These are phyloP conservation scores for Microcebus ravelobensis DNA, from an alignment of 2,113 vertebrate genomes.

Conservation along the genomic window DNA sequence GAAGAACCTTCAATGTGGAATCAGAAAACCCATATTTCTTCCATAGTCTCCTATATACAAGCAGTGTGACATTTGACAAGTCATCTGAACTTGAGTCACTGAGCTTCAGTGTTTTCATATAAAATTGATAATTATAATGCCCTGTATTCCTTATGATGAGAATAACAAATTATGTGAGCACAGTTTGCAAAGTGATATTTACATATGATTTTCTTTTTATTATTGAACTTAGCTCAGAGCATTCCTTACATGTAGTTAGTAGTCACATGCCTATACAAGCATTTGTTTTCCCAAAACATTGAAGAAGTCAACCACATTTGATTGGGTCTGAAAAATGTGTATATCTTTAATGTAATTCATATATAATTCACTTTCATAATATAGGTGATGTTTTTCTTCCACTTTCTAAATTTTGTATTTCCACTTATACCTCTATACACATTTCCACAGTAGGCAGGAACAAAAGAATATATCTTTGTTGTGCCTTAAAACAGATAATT, in stretches of 20 bases:
- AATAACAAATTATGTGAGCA: background rate
- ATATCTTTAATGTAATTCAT: background rate
- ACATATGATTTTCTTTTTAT: background rate
- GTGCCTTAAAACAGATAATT: conserved; percentile 73
- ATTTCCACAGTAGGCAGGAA: conserved; percentile 50
- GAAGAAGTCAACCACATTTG: background rate
- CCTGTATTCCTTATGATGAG: background rate
- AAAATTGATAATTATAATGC: background rate
- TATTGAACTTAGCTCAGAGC: background rate
- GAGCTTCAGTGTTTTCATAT: background rate
- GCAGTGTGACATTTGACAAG: background rate
- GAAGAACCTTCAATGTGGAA: background rate
- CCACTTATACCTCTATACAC: conserved; percentile 26
- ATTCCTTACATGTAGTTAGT: background rate
- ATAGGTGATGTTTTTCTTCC: conserved; percentile 27
- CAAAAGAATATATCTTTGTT: conserved; percentile 70
- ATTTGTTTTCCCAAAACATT: background rate
- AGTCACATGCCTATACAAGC: background rate
- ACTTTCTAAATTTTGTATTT: conserved; percentile 47
- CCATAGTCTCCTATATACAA: background rate
- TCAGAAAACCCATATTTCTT: background rate
- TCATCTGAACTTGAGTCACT: background rate
- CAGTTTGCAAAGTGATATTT: background rate
- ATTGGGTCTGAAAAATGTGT: background rate
- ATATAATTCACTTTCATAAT: background rate